Evolutionary conservation across 2,888 invertebrate genomes (phyloP).

Genomic region (Peribatodes rhomboidaria): DNA sequence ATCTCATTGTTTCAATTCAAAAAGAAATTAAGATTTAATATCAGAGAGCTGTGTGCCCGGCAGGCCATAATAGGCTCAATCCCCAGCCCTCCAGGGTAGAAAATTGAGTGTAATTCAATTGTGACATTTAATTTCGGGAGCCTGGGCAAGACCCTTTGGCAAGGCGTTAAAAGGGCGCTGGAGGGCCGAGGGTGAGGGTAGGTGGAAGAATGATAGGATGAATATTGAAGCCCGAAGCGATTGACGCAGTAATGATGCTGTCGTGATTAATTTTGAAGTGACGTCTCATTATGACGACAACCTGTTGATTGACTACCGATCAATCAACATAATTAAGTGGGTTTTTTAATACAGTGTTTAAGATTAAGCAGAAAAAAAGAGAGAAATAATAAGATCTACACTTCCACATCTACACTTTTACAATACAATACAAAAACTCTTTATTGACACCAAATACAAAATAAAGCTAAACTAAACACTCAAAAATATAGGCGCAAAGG

Average conservation of each 20-base stretch:
- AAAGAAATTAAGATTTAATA: constrained; percentile 52
- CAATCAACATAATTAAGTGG: background rate
- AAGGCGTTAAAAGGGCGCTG: constrained; percentile 76
- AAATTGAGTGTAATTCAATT: constrained; percentile 73
- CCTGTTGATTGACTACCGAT: constrained; percentile 48
- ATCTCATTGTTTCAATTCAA: constrained; percentile 47
- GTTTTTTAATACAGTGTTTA: too few species aligned
- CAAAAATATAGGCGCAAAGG: too few species aligned
- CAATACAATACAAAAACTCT: too few species aligned
- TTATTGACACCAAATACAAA: too few species aligned
- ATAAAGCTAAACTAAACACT: too few species aligned
- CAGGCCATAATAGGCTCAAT: constrained; percentile 66
- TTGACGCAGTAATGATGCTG: constrained; percentile 66
- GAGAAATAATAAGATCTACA: too few species aligned
- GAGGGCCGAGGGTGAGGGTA: constrained; percentile 67
- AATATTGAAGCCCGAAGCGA: constrained; percentile 66
- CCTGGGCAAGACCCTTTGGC: constrained; percentile 59
- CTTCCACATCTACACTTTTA: too few species aligned
- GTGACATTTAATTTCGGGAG: constrained; percentile 73
- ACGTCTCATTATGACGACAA: constrained; percentile 46
- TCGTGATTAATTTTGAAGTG: constrained; percentile 67
- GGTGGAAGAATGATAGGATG: constrained; percentile 68
- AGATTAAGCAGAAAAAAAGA: too few species aligned
- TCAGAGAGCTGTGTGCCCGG: constrained; percentile 34
- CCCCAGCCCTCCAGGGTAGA: constrained; percentile 58